Evolutionary conservation across 2,797 vertebrate genomes (phyloP).

Genomic region (Epinephelus awoara): DNA sequence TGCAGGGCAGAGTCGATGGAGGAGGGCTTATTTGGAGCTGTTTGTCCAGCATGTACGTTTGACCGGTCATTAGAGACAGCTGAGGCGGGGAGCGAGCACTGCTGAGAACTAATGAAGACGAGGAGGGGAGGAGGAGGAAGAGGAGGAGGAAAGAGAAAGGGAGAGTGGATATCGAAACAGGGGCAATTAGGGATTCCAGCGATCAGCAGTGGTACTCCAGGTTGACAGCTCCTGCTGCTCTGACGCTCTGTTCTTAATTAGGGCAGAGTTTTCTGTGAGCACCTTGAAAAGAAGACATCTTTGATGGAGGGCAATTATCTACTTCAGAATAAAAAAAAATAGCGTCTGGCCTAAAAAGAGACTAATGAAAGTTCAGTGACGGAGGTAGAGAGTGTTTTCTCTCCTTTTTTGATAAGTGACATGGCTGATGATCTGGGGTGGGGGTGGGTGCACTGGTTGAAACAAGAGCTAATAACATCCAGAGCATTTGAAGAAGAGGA

Average conservation of each 20-base stretch:
- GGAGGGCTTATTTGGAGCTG: slow-evolving; percentile 58
- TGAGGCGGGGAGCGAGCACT: slow-evolving; percentile 41
- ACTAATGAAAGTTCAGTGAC: slow-evolving; percentile 59
- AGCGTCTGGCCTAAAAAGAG: slow-evolving; percentile 56
- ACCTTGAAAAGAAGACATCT: slow-evolving; percentile 50
- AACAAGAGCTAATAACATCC: slow-evolving; percentile 53
- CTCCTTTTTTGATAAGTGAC: slow-evolving; percentile 25
- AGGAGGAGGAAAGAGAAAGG: slow-evolving; percentile 1
- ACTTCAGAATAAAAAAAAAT: slow-evolving; percentile 45
- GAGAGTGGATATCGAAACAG: slow-evolving; percentile 53
- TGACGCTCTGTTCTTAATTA: slow-evolving; percentile 69
- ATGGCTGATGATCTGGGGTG: slow-evolving; percentile 30
- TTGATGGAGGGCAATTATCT: slow-evolving; percentile 78
- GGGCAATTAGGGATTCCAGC: slow-evolving; percentile 70
- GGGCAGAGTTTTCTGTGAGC: slow-evolving; percentile 59
- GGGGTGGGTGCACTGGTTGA: slow-evolving; percentile 19
- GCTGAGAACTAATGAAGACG: slow-evolving; percentile 70
- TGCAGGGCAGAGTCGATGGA: slow-evolving; percentile 62
- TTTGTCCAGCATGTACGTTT: slow-evolving; percentile 60
- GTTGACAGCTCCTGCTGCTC: slow-evolving; percentile 68
- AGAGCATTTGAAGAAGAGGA: slow-evolving; percentile 46
- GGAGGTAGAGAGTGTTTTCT: slow-evolving; percentile 25
- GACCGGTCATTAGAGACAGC: slow-evolving; percentile 69
- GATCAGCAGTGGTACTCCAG: slow-evolving; percentile 63
- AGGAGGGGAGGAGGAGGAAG: slow-evolving; percentile 18